Evolutionary conservation across 35 echinoderm and acorn worm genomes (phyloP), one percentile per base, ranked within the genome.

Genomic region (Heliocidaris erythrogramma): DNA sequence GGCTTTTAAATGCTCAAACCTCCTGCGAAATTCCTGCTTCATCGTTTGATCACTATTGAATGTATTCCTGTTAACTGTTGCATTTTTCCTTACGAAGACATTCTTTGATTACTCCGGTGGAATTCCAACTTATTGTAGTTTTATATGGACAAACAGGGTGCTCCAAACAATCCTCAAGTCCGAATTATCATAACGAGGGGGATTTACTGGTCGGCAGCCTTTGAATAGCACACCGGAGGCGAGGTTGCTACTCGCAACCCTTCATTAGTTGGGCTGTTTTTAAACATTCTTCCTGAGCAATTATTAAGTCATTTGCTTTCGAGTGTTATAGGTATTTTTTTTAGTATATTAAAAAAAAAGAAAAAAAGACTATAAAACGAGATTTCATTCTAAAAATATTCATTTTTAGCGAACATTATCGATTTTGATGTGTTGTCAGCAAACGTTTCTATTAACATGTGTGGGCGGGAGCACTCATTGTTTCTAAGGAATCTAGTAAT

Each of bases 231-330:
- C 65, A 78, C 65, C 65, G 65, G 65, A 78, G 65, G 65, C 65
- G 65, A 78, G 65, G 65, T 78, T 78, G 65, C 65, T 24, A 78
- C 17, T 78, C 65, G 65, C 65, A 78, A 78, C 65, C 21, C 21
- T 27, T 78, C 65, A 18, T 78, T 9, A 78, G 65, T 78, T 78
- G 65, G 65, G 27, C 65, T 6, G 65, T 6, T n/a, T 78, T 78
- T 78, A n/a, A 78, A 18, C n/a, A 78, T 27, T 78, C 65, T 78
- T 78, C 65, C 65, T 78, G 18, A 27, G 27, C 65, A 78, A 78
- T 78, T 78, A 78, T 78, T 78, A 27, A 27, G 65, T 78, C 65
- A n/a, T 78, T 78, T 78, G 65, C 65, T 78, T 78, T 78, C 65
- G 21, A 78, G 65, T 78, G 65, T 78, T 78, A 78, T 78, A 7